Percentiles rank a stretch among this genome's conserved stretches.
Conservation (phyloP, 2,113 vertebrate species). For the Cinclus mexicanus region DNA sequence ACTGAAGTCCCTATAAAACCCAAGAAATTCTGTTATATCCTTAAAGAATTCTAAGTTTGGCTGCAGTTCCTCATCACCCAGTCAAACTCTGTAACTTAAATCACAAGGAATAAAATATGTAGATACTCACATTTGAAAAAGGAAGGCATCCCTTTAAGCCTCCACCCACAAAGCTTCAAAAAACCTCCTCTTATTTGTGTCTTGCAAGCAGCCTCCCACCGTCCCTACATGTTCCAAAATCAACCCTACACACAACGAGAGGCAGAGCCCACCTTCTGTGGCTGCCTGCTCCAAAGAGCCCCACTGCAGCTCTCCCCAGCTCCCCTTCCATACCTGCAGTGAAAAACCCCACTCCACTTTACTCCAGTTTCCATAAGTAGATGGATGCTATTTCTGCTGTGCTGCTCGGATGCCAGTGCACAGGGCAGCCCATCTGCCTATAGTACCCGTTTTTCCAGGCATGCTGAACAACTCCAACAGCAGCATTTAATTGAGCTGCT, state of each 20-base stretch:
- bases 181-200: slow-evolving; percentile 27
- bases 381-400: slow-evolving; percentile 38
- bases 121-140: neutral
- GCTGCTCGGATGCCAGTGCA: slow-evolving; percentile 21
- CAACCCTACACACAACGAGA: neutral
- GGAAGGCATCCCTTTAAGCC: slow-evolving; percentile 27
- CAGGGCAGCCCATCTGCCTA: slow-evolving; percentile 46
- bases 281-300: neutral
- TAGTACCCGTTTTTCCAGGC: slow-evolving; percentile 28
- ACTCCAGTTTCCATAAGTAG: slow-evolving; percentile 23
- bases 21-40: neutral
- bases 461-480: neutral
- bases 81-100: neutral
- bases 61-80: neutral
- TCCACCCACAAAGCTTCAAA: slow-evolving; percentile 29
- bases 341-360: neutral
- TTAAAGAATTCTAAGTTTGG: neutral
- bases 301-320: neutral
- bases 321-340: neutral
- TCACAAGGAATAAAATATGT: neutral
- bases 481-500: slow-evolving; percentile 45
- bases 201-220: slow-evolving; percentile 37
- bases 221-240: neutral
- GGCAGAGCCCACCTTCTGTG: neutral
- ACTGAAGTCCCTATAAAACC: neutral